Base-by-base conservation (phyloP, 1,140 invertebrate species). In the Phymastichus coffea region DNA sequence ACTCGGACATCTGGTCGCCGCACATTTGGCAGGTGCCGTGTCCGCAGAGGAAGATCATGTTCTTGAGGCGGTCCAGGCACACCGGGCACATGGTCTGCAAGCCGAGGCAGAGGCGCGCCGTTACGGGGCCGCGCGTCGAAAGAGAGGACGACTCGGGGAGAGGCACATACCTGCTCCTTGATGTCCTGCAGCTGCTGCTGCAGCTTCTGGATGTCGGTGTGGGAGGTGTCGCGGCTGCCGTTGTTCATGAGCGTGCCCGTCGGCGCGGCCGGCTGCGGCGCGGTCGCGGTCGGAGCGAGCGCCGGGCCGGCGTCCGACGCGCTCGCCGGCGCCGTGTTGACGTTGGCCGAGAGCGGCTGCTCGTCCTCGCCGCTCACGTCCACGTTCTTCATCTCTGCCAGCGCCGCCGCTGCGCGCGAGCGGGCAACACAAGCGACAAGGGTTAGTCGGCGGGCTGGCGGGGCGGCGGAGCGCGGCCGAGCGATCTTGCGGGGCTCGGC, bases 1-100 rank as follows among this genome's bases (percentile, higher is more conserved):
- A 98, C 68, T 97, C 95, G 51, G 89, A 88, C 87, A 98, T 97
- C 64, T 94, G 86, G 82, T 98, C 95, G 12, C 96, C 95, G 80
- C 96, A 98, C 90, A 96, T 94, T 81, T 99, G 95, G 77, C 96
- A 99, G 23, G 94, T 93, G 49, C 95, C 95, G 80, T 99, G 96
- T 8, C 96, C 96, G 79, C 96, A 98, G 4, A 98, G 84, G 81
- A 98, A 98, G 65, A 98, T 96, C 94, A 99, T 97, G 78, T 98
- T 99, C 81, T 97, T 97, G 68, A 97, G 82, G 20, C 95, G 87
- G 81, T 99, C 96, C 82, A 98, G 85, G 79, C 96, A 99, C 43
- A 98, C 94, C 3, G 96, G 96, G 72, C 96, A 99, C 88, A 96
- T 96, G 1, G 95, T 98, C 93, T 97, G 83, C 3, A 84, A 85